Evolutionary conservation across 2,113 vertebrate genomes (phyloP), one percentile per base, ranked within the genome.

Genomic region (Micromys minutus): DNA sequence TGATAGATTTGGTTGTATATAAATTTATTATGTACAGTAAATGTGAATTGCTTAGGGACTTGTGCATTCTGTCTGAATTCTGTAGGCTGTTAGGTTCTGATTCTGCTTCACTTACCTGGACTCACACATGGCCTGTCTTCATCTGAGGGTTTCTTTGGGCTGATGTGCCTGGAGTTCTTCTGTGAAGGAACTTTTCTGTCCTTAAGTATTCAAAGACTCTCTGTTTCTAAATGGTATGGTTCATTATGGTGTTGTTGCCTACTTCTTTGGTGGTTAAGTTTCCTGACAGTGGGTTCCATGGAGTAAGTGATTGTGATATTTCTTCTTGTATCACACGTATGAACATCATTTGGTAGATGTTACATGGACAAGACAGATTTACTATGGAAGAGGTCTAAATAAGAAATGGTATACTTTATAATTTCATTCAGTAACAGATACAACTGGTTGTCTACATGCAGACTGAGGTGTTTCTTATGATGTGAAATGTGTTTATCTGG

Each of bases 211-310:
- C 1, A 10, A 39, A 5, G 6, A 7, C 69, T 71, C 77, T 69
- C 12, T 59, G 29, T 69, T 83, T 83, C 17, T 7, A 16, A 12
- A 5, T 7, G 5, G 16, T 24, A 57, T 67, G 59, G 9, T 24
- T 36, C 31, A 31, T 55, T 52, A 31, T 2, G 1, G 0, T 34
- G 10, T 47, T 8, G 31, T 92, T 69, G 10, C 3, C 10, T 61
- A 42, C 4, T 47, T 42, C 22, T 45, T 55, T 29, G 12, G 15
- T 13, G 4, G 0, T 13, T 12, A 9, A 1, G 36, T 34, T 50
- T 6, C 3, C 16, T 26, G 63, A 55, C 1, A 13, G 0, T 26
- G 2, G 15, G 8, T 72, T 67, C 50, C 42, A 9, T 2, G 13
- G 36, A 89, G 19, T 47, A 26, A 42, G 52, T 15, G 19, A 9